Evolutionary conservation across 2,888 invertebrate genomes (phyloP), one percentile per base, ranked within the genome.

Genomic region (Glaucopsyche alexis): DNA sequence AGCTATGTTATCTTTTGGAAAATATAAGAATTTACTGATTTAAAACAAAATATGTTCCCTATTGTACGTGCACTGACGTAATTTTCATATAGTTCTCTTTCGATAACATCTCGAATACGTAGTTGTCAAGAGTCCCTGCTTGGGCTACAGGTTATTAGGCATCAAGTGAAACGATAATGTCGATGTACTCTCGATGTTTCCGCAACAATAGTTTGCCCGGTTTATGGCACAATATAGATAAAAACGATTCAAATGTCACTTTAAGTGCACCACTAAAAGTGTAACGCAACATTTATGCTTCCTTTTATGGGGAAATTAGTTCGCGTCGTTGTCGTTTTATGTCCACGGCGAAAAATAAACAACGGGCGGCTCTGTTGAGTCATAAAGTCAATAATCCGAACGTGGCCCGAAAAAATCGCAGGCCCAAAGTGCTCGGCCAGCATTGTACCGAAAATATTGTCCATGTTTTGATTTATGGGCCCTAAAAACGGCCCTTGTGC

Each of bases 391-490:
- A 86, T 85, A 89, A 91, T 90, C 87, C 86, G 81, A 82, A 86
- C 83, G 84, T 88, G 87, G 86, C 87, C 84, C 83, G 81, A 85
- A 87, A 85, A 88, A 87, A 87, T 85, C 84, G 84, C 82, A 82
- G 78, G 83, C 83, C 79, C 85, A 87, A 88, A 87, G 85, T 86
- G 86, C 83, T 83, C 85, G 82, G 82, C 84, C 84, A 80, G 83
- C 84, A 85, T 83, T 84, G 82, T 83, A 82, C 85, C 83, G 85
- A 87, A 87, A 89, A 89, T 89, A 90, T 89, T 87, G 86, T 83
- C 84, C 85, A 82, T 88, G 86, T 87, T 90, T 87, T 92, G 91
- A 91, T 92, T 92, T 92, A 92, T 90, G 88, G 85, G 82, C 85
- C 89, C 88, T 89, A 89, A 91, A 91, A 87, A 85, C 88, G 87